These are phyloP conservation scores for Aplochiton taeniatus DNA, from an alignment of 2,797 vertebrate species.

Conservation along the genomic window DNA sequence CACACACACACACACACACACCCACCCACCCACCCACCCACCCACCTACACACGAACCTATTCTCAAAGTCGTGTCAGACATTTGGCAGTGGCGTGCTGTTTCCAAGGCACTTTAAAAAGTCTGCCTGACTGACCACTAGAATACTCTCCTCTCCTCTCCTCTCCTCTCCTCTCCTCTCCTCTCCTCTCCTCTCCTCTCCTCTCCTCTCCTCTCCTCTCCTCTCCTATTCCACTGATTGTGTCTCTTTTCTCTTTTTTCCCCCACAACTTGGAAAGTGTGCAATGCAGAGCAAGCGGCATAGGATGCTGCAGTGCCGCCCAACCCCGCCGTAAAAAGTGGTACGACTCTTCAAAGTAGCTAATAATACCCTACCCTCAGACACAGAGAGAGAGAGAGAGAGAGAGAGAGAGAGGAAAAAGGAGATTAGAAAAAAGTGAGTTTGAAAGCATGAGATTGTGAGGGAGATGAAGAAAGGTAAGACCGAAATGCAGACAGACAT, in stretches of 20 bases:
- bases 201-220: no score
- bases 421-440: background rate
- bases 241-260: background rate
- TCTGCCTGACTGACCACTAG: no score
- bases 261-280: conserved; percentile 2
- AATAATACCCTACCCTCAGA: conserved; percentile 10
- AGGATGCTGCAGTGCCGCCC: conserved; percentile 68
- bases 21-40: conserved; percentile 9
- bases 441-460: background rate
- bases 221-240: no score
- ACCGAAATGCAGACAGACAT: no score
- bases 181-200: no score
- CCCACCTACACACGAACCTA: background rate
- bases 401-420: background rate
- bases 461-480: conserved; percentile 1
- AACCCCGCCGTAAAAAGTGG: conserved; percentile 24
- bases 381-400: background rate
- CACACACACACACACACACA: background rate
- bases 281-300: conserved; percentile 3
- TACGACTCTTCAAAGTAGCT: conserved; percentile 16
- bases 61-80: conserved; percentile 11
- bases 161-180: no score
- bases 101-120: no score
- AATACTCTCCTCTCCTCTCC: no score
- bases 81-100: conserved; percentile 10